Base-by-base conservation (phyloP, 92 coral and sea anemone species). In the Porites divaricata region DNA sequence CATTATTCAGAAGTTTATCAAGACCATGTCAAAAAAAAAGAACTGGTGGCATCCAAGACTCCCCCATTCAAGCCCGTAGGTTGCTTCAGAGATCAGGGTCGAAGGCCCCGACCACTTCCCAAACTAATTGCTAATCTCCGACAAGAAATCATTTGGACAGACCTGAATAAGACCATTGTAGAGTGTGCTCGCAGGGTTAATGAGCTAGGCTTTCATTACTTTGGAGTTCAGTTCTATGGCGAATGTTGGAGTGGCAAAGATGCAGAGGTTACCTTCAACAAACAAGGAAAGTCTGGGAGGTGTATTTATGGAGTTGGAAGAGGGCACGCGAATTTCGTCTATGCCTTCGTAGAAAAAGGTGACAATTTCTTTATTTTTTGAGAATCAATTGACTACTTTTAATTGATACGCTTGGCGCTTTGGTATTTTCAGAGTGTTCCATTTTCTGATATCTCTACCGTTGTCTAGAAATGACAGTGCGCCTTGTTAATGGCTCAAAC, bases 211-310 rank as follows among this genome's bases (percentile, higher is more conserved):
- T 83, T 87, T 79, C 76, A 67, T 54, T 89, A 86, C 66, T 93
- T 93, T 72, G 95, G 93, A 17, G 52, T 93, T 17, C 97, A 93
- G 85, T 93, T 72, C 64, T 93, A 88, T 71, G 94, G 97, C 0
- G 97, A 93, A 80, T 93, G 97, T 64, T 93, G 95, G 97, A 87
- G 93, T 41, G 97, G 94, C 1, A 17, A 64, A 17, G 72, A 79
- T 64, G 76, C 93, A 0, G 48, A 81, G 20, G 51, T 61, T 16
- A 87, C 88, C 19, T 93, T 91, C 71, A 72, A 86, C 79, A 91
- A 86, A 58, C 78, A 93, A 69, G 94, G 94, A 20, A 15, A 80
- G 10, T 87, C 97, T 1, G 23, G 51, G 26, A 88, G 70, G 7
- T 91, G 91, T 53, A 68, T 89, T 41, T 67, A 56, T 3, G 97